These are phyloP conservation scores for Discoglossus pictus DNA, from an alignment of 2,797 vertebrate genomes.

Conservation along the genomic window DNA sequence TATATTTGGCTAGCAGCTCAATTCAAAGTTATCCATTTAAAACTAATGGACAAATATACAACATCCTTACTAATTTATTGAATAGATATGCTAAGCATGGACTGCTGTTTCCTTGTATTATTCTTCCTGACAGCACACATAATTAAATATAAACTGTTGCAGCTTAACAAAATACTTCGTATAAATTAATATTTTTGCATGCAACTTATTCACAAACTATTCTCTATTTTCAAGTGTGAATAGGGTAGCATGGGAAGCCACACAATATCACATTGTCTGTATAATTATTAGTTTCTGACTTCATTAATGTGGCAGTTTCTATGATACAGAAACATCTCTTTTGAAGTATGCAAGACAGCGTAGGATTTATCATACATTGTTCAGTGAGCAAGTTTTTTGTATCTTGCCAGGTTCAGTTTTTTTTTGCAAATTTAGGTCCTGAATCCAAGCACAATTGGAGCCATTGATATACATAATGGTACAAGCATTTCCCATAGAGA, in stretches of 20 bases:
- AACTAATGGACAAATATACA: conserved; percentile 63
- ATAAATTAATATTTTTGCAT: conserved; percentile 6
- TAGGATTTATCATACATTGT: background rate
- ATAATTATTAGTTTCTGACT: background rate
- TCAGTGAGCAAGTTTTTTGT: background rate
- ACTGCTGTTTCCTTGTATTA: conserved; percentile 47
- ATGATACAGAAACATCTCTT: conserved; percentile 8
- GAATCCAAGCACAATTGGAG: background rate
- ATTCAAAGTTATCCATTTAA: conserved; percentile 63
- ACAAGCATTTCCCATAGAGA: background rate
- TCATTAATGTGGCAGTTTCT: background rate
- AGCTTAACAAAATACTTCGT: conserved; percentile 46
- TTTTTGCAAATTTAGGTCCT: background rate
- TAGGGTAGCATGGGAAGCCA: background rate
- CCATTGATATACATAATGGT: background rate
- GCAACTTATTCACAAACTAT: conserved; percentile 9
- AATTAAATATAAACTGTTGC: conserved; percentile 54
- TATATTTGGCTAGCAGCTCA: conserved; percentile 54
- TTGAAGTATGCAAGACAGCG: conserved; percentile 1
- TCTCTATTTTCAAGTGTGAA: background rate
- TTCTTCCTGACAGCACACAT: conserved; percentile 39
- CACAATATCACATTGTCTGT: background rate
- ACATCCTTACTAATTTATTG: conserved; percentile 37
- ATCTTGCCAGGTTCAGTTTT: background rate
- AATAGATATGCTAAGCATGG: conserved; percentile 35